phyloP scores from a whole-genome alignment of 2,797 vertebrate genomes.

The Premnoplex brunnescens region DNA sequence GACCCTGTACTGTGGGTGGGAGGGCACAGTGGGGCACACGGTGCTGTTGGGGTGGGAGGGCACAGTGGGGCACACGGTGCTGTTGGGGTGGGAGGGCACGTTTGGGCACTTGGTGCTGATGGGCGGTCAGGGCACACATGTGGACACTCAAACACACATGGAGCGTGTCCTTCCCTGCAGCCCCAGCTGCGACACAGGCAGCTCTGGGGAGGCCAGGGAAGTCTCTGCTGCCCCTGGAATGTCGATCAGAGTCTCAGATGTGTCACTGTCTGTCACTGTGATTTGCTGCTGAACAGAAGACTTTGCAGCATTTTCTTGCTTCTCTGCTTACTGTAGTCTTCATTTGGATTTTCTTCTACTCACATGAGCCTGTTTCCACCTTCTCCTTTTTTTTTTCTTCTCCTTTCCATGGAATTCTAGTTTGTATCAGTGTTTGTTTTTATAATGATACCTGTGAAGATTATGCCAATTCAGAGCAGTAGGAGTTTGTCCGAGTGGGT shows the following conservation, averaged over 20 bases:
- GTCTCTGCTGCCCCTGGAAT: neutral
- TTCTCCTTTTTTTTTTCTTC: neutral
- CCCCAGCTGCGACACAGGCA: accelerated
- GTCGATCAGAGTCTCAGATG: accelerated
- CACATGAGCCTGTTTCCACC: neutral
- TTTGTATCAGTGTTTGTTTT: neutral
- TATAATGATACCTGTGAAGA: neutral
- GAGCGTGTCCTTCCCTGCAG: accelerated
- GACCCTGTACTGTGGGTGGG: accelerated
- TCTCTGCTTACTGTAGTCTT: accelerated
- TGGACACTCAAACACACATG: neutral
- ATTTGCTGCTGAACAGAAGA: accelerated
- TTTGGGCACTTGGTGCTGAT: too few relatives aligned
- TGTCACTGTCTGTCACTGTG: accelerated
- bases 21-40: neutral
- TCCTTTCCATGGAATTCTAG: neutral
- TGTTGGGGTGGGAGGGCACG: too few relatives aligned
- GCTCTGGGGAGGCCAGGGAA: neutral
- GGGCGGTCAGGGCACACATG: neutral
- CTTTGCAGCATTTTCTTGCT: neutral
- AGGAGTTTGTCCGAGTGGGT: neutral
- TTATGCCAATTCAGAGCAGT: accelerated
- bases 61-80: neutral
- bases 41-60: too few relatives aligned
- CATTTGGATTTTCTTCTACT: neutral